Evolutionary conservation across 2,797 vertebrate genomes (phyloP), one percentile per base, ranked within the genome.

Genomic region (Myotis planiceps): DNA sequence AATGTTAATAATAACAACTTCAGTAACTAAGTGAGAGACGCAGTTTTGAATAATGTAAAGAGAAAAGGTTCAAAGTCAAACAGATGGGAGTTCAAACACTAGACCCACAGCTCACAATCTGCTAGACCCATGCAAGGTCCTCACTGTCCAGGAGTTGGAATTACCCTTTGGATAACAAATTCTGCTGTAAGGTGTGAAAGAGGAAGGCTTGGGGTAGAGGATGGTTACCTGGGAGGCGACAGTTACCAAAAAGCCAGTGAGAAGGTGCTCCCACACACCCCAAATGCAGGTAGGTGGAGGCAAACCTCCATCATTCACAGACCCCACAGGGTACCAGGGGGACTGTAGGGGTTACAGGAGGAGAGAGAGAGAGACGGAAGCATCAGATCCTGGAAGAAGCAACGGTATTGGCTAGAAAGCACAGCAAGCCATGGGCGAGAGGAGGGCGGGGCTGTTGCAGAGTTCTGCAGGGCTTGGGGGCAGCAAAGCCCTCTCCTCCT

Each of bases 141-240:
- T 92, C 6, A 4, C 12, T 15, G 5, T 66, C 37, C 72, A 8
- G 29, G 60, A 34, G 2, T 90, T 71, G 68, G 37, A 53, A 63
- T 93, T 80, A 66, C 23, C 13, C 27, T 93, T 80, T 80, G 53
- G 21, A 37, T 72, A 79, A 66, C 80, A 45, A 72, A 89, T 47
- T 21, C 58, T 83, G 63, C 12, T 19, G 1, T 34, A 34, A 37
- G 1, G 39, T 72, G 39, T 65, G 45, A 51, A 94, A 93, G 69
- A 71, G 25, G 49, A 4, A 66, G 14, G 18, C 15, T 71, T 39
- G 23, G 29, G 21, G 37, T 9, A 65, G 4, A 90, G 55, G 25
- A 32, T 32, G 25, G 13, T 88, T 93, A 42, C n/a, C 34, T 88
- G 39, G 23, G 9, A 37, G 12, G 53, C 60, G 53, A 32, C 3